Evolutionary conservation across 2,113 vertebrate species (phyloP), one percentile per base, ranked within the genome.

Genomic region (Noctilio leporinus): DNA sequence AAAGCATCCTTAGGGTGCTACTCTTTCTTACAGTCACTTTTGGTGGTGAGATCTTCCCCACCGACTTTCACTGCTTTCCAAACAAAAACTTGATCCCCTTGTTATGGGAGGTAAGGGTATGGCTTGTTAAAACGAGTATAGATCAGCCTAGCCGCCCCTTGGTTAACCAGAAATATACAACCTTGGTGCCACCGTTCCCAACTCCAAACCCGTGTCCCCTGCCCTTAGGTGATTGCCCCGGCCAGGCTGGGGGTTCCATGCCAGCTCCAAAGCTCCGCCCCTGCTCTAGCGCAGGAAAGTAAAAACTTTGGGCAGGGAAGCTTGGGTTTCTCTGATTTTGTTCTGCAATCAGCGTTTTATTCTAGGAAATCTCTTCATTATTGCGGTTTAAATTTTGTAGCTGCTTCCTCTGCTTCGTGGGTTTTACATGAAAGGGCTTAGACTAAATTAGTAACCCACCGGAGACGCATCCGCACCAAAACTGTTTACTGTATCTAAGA

Each of bases 321-420:
- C 96, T 98, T 97, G 97, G 97, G 97, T 98, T 98, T 97, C 97
- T 98, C 97, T 87, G 91, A 98, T 98, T 97, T 97, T 97, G 97
- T 96, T 98, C 97, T 98, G 96, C 97, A 98, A 98, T 98, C 96
- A 91, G 96, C 92, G 51, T 97, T 98, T 98, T 98, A 97, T 98
- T 98, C 98, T 98, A 97, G 98, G 97, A 97, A 98, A 98, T 98
- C 97, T 97, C 96, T 98, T 98, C 97, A 95, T 98, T 98, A 98
- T 97, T 98, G 98, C 82, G 97, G 98, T 98, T 98, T 98, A 97
- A 95, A 94, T 98, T 97, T 97, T 97, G 93, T 95, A 96, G 97
- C 88, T 45, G 89, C 96, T 96, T 95, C 70, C 94, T 96, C 83
- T 88, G 89, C 96, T 96, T 97, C 83, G 59, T 96, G 91, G 78